A percentile compares a stretch with the other conserved stretches of the same genome.
Conservation (phyloP, 2,113 vertebrate species). For the Hypomesus transpacificus region DNA sequence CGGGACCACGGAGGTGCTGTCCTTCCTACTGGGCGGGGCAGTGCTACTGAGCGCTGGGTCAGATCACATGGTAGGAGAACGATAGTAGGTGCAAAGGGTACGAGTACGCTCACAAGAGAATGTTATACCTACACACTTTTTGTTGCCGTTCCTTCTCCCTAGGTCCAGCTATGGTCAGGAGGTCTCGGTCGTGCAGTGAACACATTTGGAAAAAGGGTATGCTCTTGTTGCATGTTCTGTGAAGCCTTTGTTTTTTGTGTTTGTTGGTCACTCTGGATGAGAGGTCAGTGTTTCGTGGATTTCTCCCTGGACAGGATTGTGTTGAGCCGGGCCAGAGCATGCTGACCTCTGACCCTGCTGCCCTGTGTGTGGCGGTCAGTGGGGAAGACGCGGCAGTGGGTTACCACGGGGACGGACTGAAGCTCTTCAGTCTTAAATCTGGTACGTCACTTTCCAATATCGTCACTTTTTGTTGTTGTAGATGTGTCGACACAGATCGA, state of each 20-base stretch:
- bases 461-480: too few relatives aligned
- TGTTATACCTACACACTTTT: not conserved
- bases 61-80: conserved; percentile 72
- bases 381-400: conserved; percentile 70
- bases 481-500: too few relatives aligned
- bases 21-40: conserved; percentile 69
- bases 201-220: conserved; percentile 56
- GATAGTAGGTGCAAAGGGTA: too few relatives aligned
- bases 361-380: conserved; percentile 74
- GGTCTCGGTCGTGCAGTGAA: conserved; percentile 69
- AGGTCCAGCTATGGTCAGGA: conserved; percentile 84
- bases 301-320: conserved; percentile 25
- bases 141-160: conserved; percentile 24
- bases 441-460: conserved; percentile 55
- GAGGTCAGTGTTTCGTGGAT: not conserved
- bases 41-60: conserved; percentile 76
- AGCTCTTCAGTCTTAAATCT: conserved; percentile 67
- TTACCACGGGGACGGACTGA: conserved; percentile 73
- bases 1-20: conserved; percentile 61
- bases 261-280: not conserved
- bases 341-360: conserved; percentile 48
- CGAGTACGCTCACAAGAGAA: too few relatives aligned
- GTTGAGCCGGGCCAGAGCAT: conserved; percentile 39
- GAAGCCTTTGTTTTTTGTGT: not conserved
- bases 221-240: not conserved